Evolutionary conservation across 92 coral and sea anemone species (phyloP).

Genomic region (Siderastrea siderea): DNA sequence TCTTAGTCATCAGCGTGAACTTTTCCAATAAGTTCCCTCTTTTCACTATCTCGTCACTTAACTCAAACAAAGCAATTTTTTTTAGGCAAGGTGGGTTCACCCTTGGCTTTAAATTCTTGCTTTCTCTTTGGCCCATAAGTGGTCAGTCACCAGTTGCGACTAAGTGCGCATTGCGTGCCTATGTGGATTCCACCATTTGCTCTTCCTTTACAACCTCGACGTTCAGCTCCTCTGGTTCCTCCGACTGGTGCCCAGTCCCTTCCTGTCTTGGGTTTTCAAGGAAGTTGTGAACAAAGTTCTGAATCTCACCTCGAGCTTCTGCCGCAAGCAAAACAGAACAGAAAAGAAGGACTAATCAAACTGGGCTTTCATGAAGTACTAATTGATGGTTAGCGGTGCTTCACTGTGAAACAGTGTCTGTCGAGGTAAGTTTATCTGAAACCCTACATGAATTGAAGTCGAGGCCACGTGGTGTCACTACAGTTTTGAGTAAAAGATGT

Average conservation of each 20-base stretch:
- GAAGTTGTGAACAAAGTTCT: conserved; percentile 97
- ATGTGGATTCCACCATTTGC: conserved; percentile 28
- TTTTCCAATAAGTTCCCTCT: neutral
- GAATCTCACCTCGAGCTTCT: conserved; percentile 99
- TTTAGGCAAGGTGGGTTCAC: neutral
- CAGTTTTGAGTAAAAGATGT: no score
- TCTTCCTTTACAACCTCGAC: conserved; percentile 70
- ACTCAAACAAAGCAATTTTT: neutral
- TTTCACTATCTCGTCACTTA: neutral
- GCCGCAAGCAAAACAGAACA: conserved; percentile 28
- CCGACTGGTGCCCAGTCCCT: conserved; percentile 70
- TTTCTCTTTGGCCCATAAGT: neutral
- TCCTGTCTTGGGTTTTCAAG: conserved; percentile 88
- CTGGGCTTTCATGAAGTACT: neutral
- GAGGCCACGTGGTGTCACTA: no score
- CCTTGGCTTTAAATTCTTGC: neutral
- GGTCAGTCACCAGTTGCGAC: neutral
- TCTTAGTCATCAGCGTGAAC: neutral
- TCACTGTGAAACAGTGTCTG: no score
- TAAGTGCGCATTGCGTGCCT: conserved; percentile 26
- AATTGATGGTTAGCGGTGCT: no score
- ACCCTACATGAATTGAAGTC: no score
- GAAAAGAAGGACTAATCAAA: neutral
- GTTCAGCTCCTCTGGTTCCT: conserved; percentile 42
- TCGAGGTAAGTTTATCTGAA: no score